Conservation (phyloP, 1,140 invertebrate genomes). For the Dinoponera quadriceps region DNA sequence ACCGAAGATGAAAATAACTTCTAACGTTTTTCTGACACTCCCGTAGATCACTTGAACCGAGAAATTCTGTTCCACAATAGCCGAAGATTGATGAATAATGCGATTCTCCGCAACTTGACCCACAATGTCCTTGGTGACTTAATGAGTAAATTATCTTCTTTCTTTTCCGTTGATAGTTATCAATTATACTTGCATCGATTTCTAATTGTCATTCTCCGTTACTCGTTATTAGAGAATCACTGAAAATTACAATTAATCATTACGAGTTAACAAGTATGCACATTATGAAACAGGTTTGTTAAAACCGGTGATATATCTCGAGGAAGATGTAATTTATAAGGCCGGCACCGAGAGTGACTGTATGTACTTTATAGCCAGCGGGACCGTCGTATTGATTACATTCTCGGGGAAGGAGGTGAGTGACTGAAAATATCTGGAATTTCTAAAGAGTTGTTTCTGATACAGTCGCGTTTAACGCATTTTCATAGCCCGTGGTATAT, state of each 20-base stretch:
- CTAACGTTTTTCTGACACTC: background rate
- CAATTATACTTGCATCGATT: background rate
- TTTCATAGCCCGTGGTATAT: constrained; percentile 45
- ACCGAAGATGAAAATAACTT: background rate
- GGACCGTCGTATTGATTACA: constrained; percentile 86
- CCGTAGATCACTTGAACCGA: constrained; percentile 75
- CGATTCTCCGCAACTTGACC: constrained; percentile 73
- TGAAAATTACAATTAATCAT: constrained; percentile 5
- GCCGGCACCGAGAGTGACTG: constrained; percentile 84
- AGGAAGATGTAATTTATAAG: constrained; percentile 83
- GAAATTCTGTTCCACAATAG: constrained; percentile 74
- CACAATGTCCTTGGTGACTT: constrained; percentile 70
- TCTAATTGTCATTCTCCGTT: background rate
- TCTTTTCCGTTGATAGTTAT: constrained; percentile 32
- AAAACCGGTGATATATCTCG: constrained; percentile 74
- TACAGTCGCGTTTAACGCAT: constrained; percentile 18
- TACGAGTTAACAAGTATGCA: background rate
- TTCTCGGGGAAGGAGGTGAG: constrained; percentile 85
- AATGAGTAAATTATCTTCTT: constrained; percentile 70
- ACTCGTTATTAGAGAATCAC: background rate
- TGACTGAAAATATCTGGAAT: background rate
- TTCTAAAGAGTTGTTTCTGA: background rate
- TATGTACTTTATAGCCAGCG: constrained; percentile 87
- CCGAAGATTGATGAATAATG: constrained; percentile 71
- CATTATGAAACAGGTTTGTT: constrained; percentile 61